These are phyloP conservation scores for Drosophila tristis DNA, from an alignment of 1,140 invertebrate species.

Conservation along the genomic window DNA sequence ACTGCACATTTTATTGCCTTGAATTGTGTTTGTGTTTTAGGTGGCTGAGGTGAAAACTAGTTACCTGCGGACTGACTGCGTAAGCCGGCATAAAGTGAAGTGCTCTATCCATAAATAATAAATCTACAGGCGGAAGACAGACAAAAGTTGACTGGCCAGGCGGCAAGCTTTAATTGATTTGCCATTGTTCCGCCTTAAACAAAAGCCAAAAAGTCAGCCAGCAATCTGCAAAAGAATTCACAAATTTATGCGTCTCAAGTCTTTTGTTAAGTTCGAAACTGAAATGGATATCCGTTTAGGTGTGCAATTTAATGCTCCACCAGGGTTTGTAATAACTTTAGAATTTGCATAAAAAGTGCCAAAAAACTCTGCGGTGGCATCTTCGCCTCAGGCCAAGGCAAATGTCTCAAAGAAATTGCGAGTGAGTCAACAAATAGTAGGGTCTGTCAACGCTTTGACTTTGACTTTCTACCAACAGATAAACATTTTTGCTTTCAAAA, in stretches of 20 bases:
- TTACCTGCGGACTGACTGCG: constrained; percentile 43
- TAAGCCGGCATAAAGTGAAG: constrained; percentile 38
- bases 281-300: constrained; percentile 46
- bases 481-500: constrained; percentile 68
- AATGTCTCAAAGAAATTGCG: constrained; percentile 53
- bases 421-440: constrained; percentile 62
- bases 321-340: constrained; percentile 9
- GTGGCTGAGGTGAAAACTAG: constrained; percentile 53
- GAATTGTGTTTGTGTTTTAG: constrained; percentile 66
- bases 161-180: constrained; percentile 69
- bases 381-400: constrained; percentile 36
- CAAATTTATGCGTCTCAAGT: constrained; percentile 25
- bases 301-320: constrained; percentile 23
- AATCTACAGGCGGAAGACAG: constrained; percentile 43
- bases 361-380: constrained; percentile 9
- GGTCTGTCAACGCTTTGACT: constrained; percentile 49
- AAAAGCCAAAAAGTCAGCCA: constrained; percentile 32
- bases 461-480: constrained; percentile 69
- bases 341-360: constrained; percentile 58
- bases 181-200: constrained; percentile 49
- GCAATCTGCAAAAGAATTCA: constrained; percentile 31
- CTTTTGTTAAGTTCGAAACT: constrained; percentile 45
- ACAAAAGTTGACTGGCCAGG: constrained; percentile 41
- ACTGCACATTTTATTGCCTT: constrained; percentile 68
- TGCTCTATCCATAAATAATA: constrained; percentile 42